A percentile compares a stretch with the other conserved stretches of the same genome.
These are phyloP conservation scores for Xenus cinereus DNA, from an alignment of 2,113 vertebrate genomes.

Conservation along the genomic window DNA sequence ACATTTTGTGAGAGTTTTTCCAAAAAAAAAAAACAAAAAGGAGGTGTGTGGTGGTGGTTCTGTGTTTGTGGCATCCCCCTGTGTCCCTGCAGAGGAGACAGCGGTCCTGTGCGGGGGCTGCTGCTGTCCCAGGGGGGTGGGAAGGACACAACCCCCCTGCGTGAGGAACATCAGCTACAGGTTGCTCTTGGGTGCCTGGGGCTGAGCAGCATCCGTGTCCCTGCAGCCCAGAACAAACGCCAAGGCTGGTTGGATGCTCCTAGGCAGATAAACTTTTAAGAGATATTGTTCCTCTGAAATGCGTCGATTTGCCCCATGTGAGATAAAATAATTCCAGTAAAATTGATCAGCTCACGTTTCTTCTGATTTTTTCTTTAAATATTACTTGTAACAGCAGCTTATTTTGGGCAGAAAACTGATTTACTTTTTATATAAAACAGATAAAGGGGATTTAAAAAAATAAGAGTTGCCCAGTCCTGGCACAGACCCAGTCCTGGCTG, in stretches of 20 bases:
- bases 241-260: neutral
- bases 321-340: conserved; percentile 10
- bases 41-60: neutral
- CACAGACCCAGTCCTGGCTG: neutral
- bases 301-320: accelerated
- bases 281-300: neutral
- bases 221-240: neutral
- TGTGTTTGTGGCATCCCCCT: neutral
- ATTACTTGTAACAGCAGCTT: neutral
- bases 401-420: neutral
- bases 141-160: neutral
- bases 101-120: neutral
- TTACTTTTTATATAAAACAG: conserved; percentile 23
- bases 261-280: neutral
- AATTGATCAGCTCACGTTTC: neutral
- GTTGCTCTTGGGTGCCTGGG: neutral
- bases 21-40: neutral
- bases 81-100: neutral
- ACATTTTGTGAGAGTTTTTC: neutral
- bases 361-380: neutral
- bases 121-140: neutral
- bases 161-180: neutral
- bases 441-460: neutral
- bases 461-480: neutral
- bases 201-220: neutral